Conservation (phyloP, 2,888 invertebrate species). For the Keiferia lycopersicella region DNA sequence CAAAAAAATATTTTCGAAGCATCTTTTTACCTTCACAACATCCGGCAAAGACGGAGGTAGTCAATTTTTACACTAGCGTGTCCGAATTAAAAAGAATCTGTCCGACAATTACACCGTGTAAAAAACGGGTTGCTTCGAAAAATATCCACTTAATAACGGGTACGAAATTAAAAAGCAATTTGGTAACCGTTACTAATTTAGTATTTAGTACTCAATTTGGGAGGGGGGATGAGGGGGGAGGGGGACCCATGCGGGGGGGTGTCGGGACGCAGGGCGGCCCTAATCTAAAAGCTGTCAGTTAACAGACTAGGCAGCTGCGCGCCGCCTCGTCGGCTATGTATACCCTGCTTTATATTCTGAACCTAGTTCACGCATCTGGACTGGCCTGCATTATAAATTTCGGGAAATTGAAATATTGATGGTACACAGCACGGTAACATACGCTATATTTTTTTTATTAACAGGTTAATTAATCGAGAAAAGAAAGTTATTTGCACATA, state of each 20-base stretch:
- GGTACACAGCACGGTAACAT: neutral
- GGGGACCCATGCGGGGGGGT: constrained; percentile 35
- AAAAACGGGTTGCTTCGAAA: constrained; percentile 47
- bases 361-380: constrained; percentile 19
- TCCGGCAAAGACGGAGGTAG: constrained; percentile 24
- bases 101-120: constrained; percentile 36
- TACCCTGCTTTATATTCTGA: constrained; percentile 54
- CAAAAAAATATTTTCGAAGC: neutral
- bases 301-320: constrained; percentile 69
- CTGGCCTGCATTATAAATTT: constrained; percentile 1
- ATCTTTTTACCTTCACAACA: neutral
- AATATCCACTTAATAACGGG: constrained; percentile 68
- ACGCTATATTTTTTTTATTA: neutral
- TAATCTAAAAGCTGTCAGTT: constrained; percentile 80
- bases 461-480: neutral
- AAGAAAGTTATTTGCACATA: neutral
- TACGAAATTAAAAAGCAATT: constrained; percentile 79
- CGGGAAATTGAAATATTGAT: neutral
- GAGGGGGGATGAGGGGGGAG: constrained; percentile 54
- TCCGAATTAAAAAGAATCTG: constrained; percentile 31
- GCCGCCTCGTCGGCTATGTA: constrained; percentile 48
- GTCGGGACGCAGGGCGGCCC: constrained; percentile 57
- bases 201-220: constrained; percentile 72
- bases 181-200: constrained; percentile 79
- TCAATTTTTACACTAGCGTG: constrained; percentile 28